A percentile compares a stretch with the other conserved stretches of the same genome.
These are phyloP conservation scores for Gephyroberyx darwinii DNA, from an alignment of 2,797 vertebrate genomes.

Conservation along the genomic window DNA sequence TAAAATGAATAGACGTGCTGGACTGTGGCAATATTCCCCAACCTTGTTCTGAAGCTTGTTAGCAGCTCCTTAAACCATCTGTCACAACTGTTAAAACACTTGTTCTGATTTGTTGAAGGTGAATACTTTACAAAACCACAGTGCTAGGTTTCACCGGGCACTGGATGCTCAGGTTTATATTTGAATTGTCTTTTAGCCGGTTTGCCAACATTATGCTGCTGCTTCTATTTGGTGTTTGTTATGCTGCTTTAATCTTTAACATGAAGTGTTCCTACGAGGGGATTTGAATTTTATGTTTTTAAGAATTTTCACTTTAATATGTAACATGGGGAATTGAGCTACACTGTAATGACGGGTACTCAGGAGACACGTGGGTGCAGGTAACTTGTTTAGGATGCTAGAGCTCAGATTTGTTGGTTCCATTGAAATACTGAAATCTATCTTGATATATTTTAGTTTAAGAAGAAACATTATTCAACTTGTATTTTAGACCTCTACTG, in stretches of 20 bases:
- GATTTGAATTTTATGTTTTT: neutral
- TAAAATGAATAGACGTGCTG: slow-evolving; percentile 35
- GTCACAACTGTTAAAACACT: slow-evolving; percentile 36
- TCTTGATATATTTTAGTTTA: neutral
- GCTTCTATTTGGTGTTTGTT: slow-evolving; percentile 38
- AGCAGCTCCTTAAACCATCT: slow-evolving; percentile 21
- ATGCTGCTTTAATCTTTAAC: slow-evolving; percentile 52
- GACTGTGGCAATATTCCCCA: slow-evolving; percentile 28
- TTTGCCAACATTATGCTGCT: slow-evolving; percentile 22
- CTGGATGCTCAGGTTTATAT: slow-evolving; percentile 10
- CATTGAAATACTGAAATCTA: no score
- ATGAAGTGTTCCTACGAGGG: slow-evolving; percentile 2
- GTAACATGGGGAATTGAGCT: slow-evolving; percentile 29
- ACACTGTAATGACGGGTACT: slow-evolving; percentile 15
- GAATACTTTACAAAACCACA: slow-evolving; percentile 18
- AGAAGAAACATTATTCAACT: slow-evolving; percentile 12
- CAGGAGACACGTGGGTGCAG: slow-evolving; percentile 11
- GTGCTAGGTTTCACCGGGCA: slow-evolving; percentile 27
- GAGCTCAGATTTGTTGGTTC: neutral
- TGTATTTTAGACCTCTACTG: slow-evolving; percentile 2
- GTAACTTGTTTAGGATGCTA: slow-evolving; percentile 23
- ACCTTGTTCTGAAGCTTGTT: slow-evolving; percentile 43
- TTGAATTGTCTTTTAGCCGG: slow-evolving; percentile 25
- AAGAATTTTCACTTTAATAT: slow-evolving; percentile 11
- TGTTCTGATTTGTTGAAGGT: slow-evolving; percentile 40